Evolutionary conservation across 2,113 vertebrate species (phyloP).

Genomic region (Tragelaphus scriptus): DNA sequence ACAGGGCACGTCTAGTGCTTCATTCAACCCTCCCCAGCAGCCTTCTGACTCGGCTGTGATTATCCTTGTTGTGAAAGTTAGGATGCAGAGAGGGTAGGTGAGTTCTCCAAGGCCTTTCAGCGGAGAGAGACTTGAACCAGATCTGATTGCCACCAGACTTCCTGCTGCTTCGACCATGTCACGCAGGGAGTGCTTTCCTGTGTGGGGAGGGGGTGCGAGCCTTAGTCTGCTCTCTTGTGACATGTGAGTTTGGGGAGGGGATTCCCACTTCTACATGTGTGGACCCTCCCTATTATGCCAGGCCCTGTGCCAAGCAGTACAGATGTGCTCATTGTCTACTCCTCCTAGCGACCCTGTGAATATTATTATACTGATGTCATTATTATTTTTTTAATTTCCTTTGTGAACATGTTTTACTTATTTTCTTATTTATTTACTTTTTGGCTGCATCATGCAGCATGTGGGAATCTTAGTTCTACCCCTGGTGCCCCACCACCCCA

Average conservation of each 20-base stretch:
- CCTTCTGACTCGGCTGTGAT: neutral
- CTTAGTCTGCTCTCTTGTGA: neutral
- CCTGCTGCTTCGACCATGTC: neutral
- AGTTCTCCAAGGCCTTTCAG: neutral
- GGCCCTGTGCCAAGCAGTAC: neutral
- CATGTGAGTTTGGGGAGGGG: too few species aligned
- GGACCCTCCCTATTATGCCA: neutral
- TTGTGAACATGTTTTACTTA: neutral
- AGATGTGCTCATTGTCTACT: neutral
- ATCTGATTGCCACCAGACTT: neutral
- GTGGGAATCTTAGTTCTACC: neutral
- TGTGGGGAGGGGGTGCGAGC: neutral
- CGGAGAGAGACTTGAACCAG: neutral
- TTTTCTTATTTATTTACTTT: neutral
- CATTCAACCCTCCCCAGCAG: neutral
- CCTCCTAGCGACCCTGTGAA: neutral
- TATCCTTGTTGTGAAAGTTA: neutral
- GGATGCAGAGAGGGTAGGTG: neutral
- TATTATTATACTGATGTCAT: neutral
- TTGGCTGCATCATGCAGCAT: neutral
- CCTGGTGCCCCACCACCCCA: rapidly evolving
- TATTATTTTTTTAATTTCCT: neutral
- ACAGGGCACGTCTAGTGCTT: neutral
- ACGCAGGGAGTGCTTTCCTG: neutral
- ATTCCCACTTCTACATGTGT: neutral